phyloP scores from a whole-genome alignment of 2,888 invertebrate species.

The Limnephilus rhombicus region DNA sequence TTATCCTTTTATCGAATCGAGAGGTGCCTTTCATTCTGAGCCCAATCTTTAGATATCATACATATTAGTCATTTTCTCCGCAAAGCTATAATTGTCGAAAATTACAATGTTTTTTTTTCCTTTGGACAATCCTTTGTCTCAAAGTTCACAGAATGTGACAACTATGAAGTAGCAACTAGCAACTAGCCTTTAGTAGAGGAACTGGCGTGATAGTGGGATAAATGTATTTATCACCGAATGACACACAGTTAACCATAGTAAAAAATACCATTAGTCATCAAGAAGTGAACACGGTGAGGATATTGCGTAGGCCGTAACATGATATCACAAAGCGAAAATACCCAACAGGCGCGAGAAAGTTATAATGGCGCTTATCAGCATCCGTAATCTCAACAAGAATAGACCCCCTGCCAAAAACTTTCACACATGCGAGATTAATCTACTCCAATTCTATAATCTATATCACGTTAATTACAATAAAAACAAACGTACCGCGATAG shows the following conservation, averaged over 20 bases:
- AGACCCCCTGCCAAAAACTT: constrained; percentile 76
- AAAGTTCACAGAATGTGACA: constrained; percentile 55
- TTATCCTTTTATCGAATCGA: constrained; percentile 5
- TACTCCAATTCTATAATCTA: constrained; percentile 35
- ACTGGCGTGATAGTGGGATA: constrained; percentile 33
- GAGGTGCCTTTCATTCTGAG: neutral
- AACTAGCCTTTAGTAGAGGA: constrained; percentile 8
- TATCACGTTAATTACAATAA: constrained; percentile 21
- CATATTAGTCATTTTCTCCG: constrained; percentile 24
- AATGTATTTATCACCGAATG: constrained; percentile 51
- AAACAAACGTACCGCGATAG: constrained; percentile 84
- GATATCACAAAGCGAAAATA: constrained; percentile 81
- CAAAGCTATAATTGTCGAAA: constrained; percentile 33
- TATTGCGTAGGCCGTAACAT: constrained; percentile 79
- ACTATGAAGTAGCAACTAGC: neutral
- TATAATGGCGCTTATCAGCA: constrained; percentile 80
- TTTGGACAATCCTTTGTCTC: constrained; percentile 60
- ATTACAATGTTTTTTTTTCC: constrained; percentile 16
- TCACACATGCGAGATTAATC: constrained; percentile 76
- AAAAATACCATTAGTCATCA: constrained; percentile 76
- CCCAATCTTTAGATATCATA: constrained; percentile 5
- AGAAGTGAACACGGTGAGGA: constrained; percentile 71
- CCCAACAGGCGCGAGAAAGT: constrained; percentile 80
- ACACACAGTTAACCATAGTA: constrained; percentile 55
- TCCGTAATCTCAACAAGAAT: constrained; percentile 68